A percentile compares a stretch with the other conserved stretches of the same genome.
Evolutionary conservation across 2,113 vertebrate species (phyloP).

Genomic region (Antechinus flavipes): DNA sequence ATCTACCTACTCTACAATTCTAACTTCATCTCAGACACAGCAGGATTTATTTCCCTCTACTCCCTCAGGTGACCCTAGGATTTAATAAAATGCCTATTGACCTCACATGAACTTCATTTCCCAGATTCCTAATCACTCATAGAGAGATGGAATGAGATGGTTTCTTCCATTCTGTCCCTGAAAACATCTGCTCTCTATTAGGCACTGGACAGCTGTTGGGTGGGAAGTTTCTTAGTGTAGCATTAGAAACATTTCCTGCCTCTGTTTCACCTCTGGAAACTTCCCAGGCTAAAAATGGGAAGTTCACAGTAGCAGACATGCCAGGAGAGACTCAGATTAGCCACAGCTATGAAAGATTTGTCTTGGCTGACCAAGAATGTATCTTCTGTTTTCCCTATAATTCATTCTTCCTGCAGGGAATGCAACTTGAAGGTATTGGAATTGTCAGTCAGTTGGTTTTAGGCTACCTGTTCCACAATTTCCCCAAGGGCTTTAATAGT

Average conservation of each 20-base stretch:
- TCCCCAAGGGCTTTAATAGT: not conserved
- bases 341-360: not conserved
- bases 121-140: not conserved
- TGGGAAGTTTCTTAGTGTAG: not conserved
- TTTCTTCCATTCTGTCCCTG: not conserved
- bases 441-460: not conserved
- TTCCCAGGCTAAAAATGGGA: slow-evolving; percentile 10
- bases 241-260: not conserved
- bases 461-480: not conserved
- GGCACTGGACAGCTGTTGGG: not conserved
- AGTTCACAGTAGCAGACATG: slow-evolving; percentile 9
- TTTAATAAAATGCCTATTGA: not conserved
- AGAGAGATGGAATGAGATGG: slow-evolving; percentile 11
- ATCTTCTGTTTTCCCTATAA: slow-evolving; percentile 35
- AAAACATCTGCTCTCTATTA: accelerated
- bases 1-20: not conserved
- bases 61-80: not conserved
- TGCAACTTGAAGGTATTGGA: slow-evolving; percentile 16
- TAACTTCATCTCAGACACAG: not conserved
- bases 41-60: not conserved
- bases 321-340: not conserved
- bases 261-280: slow-evolving; percentile 13
- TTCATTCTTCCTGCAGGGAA: not conserved
- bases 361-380: slow-evolving; percentile 35
- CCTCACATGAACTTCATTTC: slow-evolving; percentile 28